These are phyloP conservation scores for Saxidomus purpurata DNA, from an alignment of 1,140 invertebrate species.

Conservation along the genomic window DNA sequence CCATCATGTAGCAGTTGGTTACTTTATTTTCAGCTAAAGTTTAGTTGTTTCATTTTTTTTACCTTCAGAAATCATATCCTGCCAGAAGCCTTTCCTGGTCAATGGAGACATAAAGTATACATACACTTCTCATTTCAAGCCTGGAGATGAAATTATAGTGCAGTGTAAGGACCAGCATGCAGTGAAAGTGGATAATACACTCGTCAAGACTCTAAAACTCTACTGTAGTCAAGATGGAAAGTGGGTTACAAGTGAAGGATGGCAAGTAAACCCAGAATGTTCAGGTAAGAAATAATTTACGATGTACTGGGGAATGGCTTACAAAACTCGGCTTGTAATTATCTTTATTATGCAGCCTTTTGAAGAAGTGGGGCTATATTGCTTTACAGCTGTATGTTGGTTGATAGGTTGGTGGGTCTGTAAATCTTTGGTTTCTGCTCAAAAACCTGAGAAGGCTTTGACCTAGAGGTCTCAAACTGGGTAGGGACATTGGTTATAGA, in stretches of 20 bases:
- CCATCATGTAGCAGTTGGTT: no score
- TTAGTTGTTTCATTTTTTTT: not conserved
- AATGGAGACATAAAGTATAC: constrained; percentile 31
- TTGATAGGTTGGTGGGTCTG: no score
- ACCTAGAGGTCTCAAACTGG: no score
- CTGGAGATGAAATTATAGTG: constrained; percentile 30
- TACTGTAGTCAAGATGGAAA: constrained; percentile 47
- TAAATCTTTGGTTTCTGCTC: no score
- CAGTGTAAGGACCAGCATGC: constrained; percentile 27
- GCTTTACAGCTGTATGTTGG: no score
- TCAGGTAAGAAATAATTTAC: constrained; percentile 28
- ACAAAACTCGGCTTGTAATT: no score
- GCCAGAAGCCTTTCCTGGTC: constrained; percentile 16
- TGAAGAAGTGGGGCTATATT: no score
- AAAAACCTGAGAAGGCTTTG: no score
- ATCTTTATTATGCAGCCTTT: no score
- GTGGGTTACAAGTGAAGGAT: constrained; percentile 43
- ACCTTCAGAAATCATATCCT: not conserved
- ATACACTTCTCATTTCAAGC: not conserved
- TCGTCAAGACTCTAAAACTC: not conserved
- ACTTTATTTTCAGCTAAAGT: no score
- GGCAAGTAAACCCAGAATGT: constrained; percentile 18
- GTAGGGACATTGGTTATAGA: no score
- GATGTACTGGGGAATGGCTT: no score
- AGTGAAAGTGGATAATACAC: not conserved